Conservation (phyloP, 2,888 invertebrate species). For the Mythimna vitellina region DNA sequence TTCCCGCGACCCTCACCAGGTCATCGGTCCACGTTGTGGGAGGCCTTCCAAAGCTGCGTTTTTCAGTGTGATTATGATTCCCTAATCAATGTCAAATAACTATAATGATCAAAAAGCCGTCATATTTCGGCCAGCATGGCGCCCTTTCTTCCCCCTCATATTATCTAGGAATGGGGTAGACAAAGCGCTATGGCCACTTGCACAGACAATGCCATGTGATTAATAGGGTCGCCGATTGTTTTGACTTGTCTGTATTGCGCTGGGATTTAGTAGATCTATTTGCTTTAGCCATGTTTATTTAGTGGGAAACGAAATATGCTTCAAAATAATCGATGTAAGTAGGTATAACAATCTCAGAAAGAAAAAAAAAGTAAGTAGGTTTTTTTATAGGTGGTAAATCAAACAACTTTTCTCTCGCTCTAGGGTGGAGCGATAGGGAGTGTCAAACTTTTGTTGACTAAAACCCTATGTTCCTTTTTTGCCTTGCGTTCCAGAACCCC, state of each 20-base stretch:
- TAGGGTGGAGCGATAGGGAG: too few species aligned
- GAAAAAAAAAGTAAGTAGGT: too few species aligned
- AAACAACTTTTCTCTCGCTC: too few species aligned
- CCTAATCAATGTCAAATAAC: background rate
- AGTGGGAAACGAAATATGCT: background rate
- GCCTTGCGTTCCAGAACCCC: too few species aligned
- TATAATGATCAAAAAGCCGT: background rate
- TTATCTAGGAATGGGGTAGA: constrained; percentile 8
- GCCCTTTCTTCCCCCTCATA: constrained; percentile 6
- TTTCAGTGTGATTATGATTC: background rate
- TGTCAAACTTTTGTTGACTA: too few species aligned
- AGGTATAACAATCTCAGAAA: background rate
- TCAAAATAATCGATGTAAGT: background rate
- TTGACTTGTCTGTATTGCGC: background rate
- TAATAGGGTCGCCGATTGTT: constrained; percentile 30
- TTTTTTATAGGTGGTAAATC: too few species aligned
- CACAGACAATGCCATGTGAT: constrained; percentile 21
- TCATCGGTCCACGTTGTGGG: too few species aligned
- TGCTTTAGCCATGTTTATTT: background rate
- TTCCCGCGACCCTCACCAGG: too few species aligned
- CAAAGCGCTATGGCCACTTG: constrained; percentile 9
- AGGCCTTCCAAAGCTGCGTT: too few species aligned
- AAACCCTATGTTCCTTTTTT: too few species aligned
- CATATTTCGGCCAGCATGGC: background rate
- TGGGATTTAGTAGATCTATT: background rate